Base-by-base conservation (phyloP, 1,140 invertebrate genomes). In the Adelges cooleyi region DNA sequence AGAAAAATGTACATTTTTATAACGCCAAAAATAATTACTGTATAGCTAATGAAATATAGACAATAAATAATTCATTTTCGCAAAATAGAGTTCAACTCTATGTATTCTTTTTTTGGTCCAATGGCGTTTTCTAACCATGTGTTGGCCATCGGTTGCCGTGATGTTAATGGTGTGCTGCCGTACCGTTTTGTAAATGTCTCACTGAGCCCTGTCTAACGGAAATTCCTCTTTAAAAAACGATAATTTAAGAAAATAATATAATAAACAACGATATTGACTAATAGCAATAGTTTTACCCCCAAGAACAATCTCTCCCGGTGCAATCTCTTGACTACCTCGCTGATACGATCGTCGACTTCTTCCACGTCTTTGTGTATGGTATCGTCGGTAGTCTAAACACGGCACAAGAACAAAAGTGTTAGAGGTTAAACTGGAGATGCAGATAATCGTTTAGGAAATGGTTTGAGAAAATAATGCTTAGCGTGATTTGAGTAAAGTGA, bases 331-430 rank as follows among this genome's bases (percentile, higher is more conserved):
- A 68, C 40, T 3, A 72, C 40, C 48, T 69, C 69, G 17, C 51
- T 42, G 13, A 71, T 71, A 54, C 69, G 68, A 42, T 69, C 53
- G 40, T 72, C 71, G 2, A 72, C 71, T 52, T 72, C 71, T 42
- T 65, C 10, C 1, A 72, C 69, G 42, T 72, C 71, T 67, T 71
- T 71, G 10, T 69, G 66, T 17, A 72, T 71, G 1, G 71, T 72
- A 18, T 68, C 70, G 69, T 71, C 38, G 66, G 65, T 71, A 69
- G 66, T 25, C 44, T 66, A 65, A 44, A 25, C 67, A 69, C 17
- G 42, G 2, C 38, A 27, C 6, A 42, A 59, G 8, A 6, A 17
- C 44, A 33, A 33, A 33, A n/a, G n/a, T n/a, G n/a, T n/a, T 33
- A 33, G 11, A 33, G 11, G 11, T 33, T 33, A 33, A 6, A 6